These are phyloP conservation scores for Sebastolobus altivelis DNA, from an alignment of 2,797 vertebrate genomes.

Conservation along the genomic window DNA sequence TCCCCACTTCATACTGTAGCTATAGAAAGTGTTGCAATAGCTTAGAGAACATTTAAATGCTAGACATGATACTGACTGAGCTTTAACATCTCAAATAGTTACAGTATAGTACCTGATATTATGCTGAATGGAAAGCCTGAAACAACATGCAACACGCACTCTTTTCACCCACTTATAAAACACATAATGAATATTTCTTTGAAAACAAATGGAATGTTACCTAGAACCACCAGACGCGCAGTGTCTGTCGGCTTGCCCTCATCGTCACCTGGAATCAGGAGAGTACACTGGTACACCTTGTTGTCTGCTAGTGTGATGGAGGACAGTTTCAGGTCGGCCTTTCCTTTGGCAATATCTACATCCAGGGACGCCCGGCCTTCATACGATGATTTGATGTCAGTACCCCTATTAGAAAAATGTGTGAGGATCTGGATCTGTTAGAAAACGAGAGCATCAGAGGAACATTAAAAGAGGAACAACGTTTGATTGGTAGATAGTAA, in stretches of 20 bases:
- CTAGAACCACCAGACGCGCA: slow-evolving; percentile 73
- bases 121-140: not conserved
- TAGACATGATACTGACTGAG: not conserved
- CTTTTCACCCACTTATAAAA: not conserved
- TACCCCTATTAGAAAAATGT: accelerated
- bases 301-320: slow-evolving; percentile 64
- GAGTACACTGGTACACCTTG: slow-evolving; percentile 62
- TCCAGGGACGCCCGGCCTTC: slow-evolving; percentile 18
- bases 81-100: not conserved
- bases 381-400: accelerated
- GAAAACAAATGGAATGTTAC: slow-evolving; percentile 56
- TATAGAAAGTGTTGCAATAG: not conserved
- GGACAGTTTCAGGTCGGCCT: slow-evolving; percentile 63
- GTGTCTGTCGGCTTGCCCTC: not conserved
- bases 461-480: not conserved
- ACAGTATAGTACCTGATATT: not conserved
- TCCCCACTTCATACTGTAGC: no score
- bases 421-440: slow-evolving; percentile 34
- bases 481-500: not conserved
- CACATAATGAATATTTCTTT: not conserved
- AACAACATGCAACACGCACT: not conserved
- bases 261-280: slow-evolving; percentile 24
- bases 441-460: slow-evolving; percentile 12
- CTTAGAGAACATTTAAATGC: not conserved
- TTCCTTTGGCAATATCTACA: not conserved